A percentile compares a stretch with the other conserved stretches of the same genome.
phyloP scores from a whole-genome alignment of 1,140 invertebrate species.

The Coboldia fuscipes region DNA sequence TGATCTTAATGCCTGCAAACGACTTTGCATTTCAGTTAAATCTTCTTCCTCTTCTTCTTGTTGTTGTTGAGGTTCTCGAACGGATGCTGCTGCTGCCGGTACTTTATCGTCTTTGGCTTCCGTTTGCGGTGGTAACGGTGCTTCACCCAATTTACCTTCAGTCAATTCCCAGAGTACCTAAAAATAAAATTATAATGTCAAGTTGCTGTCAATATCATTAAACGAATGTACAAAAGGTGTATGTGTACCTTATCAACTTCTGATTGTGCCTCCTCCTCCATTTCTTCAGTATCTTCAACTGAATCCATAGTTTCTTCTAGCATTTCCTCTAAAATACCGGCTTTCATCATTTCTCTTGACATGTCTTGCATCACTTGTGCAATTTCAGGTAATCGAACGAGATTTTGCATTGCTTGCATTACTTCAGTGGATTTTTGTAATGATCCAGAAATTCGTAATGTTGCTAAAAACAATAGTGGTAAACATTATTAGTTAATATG shows the following conservation, averaged over 20 bases:
- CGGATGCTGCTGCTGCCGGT: slow-evolving; percentile 26
- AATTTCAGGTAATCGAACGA: slow-evolving; percentile 81
- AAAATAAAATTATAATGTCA: slow-evolving; percentile 3
- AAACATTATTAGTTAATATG: neutral
- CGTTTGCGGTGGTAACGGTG: slow-evolving; percentile 52
- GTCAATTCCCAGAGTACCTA: slow-evolving; percentile 90
- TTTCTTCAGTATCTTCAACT: slow-evolving; percentile 71
- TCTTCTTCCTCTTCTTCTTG: slow-evolving; percentile 54
- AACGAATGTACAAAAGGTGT: neutral
- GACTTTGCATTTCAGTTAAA: slow-evolving; percentile 63
- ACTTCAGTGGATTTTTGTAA: slow-evolving; percentile 81
- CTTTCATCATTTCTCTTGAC: slow-evolving; percentile 98
- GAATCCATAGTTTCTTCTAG: slow-evolving; percentile 91
- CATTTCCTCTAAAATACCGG: slow-evolving; percentile 99
- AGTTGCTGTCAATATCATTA: neutral
- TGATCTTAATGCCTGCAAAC: slow-evolving; percentile 62
- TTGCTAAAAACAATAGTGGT: slow-evolving; percentile 31
- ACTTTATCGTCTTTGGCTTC: slow-evolving; percentile 30
- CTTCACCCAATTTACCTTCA: slow-evolving; percentile 76
- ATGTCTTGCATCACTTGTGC: slow-evolving; percentile 91
- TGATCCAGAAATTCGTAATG: slow-evolving; percentile 72
- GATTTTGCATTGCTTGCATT: slow-evolving; percentile 90
- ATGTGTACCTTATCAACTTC: slow-evolving; percentile 70
- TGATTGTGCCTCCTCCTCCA: slow-evolving; percentile 80
- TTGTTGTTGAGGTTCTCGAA: slow-evolving; percentile 7